Conservation (phyloP, 2,113 vertebrate species). For the Myocastor coypus region DNA sequence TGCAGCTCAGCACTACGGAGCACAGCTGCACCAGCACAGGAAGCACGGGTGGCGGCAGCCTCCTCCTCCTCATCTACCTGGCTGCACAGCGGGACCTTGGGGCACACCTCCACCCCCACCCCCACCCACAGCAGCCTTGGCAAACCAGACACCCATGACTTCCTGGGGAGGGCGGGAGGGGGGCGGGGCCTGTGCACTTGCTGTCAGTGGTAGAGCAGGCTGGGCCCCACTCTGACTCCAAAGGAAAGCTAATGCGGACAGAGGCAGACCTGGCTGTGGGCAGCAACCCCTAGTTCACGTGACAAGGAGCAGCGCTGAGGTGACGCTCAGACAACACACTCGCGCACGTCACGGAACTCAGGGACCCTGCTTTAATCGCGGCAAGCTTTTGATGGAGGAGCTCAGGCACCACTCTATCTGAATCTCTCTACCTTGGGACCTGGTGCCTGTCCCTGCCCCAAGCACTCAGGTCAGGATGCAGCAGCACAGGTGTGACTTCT, state of each 20-base stretch:
- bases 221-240: background rate
- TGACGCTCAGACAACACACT: background rate
- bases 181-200: background rate
- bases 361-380: slow-evolving; percentile 63
- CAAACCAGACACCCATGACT: background rate
- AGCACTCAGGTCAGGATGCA: slow-evolving; percentile 83
- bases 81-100: background rate
- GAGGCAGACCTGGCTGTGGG: background rate
- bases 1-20: background rate
- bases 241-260: background rate
- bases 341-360: background rate
- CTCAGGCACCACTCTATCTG: background rate
- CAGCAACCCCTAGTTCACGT: background rate
- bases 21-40: background rate
- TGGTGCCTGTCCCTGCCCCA: background rate
- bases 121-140: background rate
- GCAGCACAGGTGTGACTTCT: slow-evolving; percentile 74
- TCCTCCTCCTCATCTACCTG: background rate
- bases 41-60: background rate
- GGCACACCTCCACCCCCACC: background rate
- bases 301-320: no score
- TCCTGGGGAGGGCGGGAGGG: background rate
- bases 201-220: background rate
- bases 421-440: background rate
- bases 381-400: background rate